A percentile compares a stretch with the other conserved stretches of the same genome.
Evolutionary conservation across 1,140 invertebrate species (phyloP).

Genomic region (Sminthurides bifidus): DNA sequence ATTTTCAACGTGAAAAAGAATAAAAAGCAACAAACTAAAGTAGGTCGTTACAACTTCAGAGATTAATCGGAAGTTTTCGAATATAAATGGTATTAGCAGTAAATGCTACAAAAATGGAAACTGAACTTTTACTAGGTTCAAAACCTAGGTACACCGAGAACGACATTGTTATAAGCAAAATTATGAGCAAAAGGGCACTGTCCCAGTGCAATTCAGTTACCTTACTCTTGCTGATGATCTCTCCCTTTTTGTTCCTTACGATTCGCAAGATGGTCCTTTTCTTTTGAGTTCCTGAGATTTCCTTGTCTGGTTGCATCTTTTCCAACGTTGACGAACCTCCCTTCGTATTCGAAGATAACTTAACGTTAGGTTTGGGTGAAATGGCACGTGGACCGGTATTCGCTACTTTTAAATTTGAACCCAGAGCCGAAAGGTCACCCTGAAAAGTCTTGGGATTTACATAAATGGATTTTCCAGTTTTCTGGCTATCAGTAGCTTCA

Average conservation of each 20-base stretch:
- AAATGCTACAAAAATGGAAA: background rate
- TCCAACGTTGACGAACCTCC: background rate
- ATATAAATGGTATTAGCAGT: background rate
- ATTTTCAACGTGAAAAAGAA: too few relatives aligned
- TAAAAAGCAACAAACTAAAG: too few relatives aligned
- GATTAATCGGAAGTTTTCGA: too few relatives aligned
- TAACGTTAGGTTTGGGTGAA: background rate
- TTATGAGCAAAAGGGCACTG: background rate
- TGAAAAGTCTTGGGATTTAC: slow-evolving; percentile 24
- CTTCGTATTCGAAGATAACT: background rate
- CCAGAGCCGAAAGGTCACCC: slow-evolving; percentile 17
- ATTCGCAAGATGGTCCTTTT: slow-evolving; percentile 24
- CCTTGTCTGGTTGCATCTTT: too few relatives aligned
- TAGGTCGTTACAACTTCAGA: too few relatives aligned
- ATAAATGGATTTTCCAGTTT: slow-evolving; percentile 12
- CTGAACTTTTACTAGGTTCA: background rate
- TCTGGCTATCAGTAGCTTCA: background rate
- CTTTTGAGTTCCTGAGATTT: too few relatives aligned
- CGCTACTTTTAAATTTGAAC: slow-evolving; percentile 1
- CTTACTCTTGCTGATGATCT: slow-evolving; percentile 30
- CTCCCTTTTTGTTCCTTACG: slow-evolving; percentile 25
- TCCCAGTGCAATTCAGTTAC: slow-evolving; percentile 14
- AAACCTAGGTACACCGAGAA: too few relatives aligned
- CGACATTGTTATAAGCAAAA: background rate
- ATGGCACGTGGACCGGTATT: background rate